Evolutionary conservation across 2,113 vertebrate species (phyloP), one percentile per base, ranked within the genome.

Genomic region (Poeciliopsis prolifica): DNA sequence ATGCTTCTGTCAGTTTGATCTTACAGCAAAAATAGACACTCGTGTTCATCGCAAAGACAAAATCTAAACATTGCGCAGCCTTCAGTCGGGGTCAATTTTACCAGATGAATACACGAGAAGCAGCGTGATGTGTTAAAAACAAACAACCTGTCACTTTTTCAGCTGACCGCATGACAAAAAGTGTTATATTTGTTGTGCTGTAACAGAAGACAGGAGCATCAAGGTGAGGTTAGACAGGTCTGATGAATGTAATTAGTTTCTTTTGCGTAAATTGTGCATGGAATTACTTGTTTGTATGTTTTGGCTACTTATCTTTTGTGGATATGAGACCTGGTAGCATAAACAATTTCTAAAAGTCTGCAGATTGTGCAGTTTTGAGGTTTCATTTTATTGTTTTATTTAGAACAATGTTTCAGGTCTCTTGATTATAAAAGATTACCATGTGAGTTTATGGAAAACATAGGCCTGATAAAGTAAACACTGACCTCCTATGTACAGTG

Each of bases 1-100:
- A 75, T 87, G 61, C 65, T 8, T 9, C 69, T 67, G 84, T 85
- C 75, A 51, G 40, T 14, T 10, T 30, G 64, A 79, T 81, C 61
- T 68, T 35, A 40, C 68, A 48, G 58, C 48, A 70, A 61, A 29
- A 28, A 71, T 22, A 42, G 24, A 63, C 64, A 65, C 64, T 62
- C 58, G 62, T 81, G 76, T 65, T 73, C 17, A 28, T 80, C 74
- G 72, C 67, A 74, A 42, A 44, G 72, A 70, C 33, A 65, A 61
- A 74, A 42, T 72, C 51, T 29, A 72, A 62, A 69, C 19, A 48
- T 71, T 35, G 61, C 68, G n/a, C 22, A 1, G 19, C 72, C 77
- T 74, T 12, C 22, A 19, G 13, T 29, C 37, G 2, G 31, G 48
- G 24, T 54, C 48, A n/a, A 58, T 58, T 58, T 37, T n/a, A 22